These are phyloP conservation scores for Sipha maydis DNA, from an alignment of 2,888 invertebrate genomes.

Conservation along the genomic window DNA sequence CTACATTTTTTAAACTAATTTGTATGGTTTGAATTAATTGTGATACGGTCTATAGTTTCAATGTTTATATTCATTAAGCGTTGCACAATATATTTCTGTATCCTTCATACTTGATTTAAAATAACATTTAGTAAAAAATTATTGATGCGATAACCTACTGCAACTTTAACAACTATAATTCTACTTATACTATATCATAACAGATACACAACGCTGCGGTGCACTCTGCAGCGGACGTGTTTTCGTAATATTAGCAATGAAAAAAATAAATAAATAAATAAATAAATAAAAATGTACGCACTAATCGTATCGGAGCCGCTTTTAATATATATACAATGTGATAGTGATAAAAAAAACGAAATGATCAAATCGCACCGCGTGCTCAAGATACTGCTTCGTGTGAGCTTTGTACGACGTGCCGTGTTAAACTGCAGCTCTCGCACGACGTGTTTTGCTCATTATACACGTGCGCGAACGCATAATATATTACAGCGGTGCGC, in stretches of 20 bases:
- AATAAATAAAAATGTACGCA: no score
- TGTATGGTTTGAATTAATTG: conserved; percentile 38
- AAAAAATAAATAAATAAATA: no score
- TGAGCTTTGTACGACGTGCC: no score
- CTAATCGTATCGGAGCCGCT: no score
- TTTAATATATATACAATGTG: neutral
- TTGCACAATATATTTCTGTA: conserved; percentile 33
- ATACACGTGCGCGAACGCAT: neutral
- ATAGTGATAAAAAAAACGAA: neutral
- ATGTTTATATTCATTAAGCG: conserved; percentile 40
- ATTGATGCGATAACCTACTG: conserved; percentile 35
- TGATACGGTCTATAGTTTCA: conserved; percentile 32
- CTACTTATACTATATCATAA: no score
- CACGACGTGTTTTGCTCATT: neutral
- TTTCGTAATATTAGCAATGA: neutral
- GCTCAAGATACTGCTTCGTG: no score
- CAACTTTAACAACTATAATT: no score
- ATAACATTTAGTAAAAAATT: conserved; percentile 52
- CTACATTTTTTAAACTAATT: conserved; percentile 16
- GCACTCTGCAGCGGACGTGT: neutral
- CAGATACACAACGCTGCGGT: no score
- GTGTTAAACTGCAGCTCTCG: no score
- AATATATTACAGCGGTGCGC: neutral
- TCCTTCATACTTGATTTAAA: conserved; percentile 55
- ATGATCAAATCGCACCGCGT: neutral